A percentile compares a stretch with the other conserved stretches of the same genome.
phyloP scores from a whole-genome alignment of 1,140 invertebrate species.

The Cydia pomonella region DNA sequence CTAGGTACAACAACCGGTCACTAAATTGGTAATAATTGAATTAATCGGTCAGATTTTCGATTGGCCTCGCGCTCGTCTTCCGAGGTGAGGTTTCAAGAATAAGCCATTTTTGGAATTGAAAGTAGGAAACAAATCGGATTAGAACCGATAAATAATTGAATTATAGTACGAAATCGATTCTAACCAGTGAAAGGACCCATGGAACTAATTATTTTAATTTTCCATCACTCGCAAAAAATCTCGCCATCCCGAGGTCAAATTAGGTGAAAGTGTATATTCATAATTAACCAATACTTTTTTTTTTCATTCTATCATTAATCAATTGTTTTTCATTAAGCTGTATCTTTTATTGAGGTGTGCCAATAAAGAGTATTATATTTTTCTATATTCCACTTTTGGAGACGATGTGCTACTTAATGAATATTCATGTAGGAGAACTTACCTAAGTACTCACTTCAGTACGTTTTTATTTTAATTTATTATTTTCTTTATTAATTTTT shows the following conservation, averaged over 20 bases:
- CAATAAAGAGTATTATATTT: too few species aligned
- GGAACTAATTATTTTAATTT: not conserved
- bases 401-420: not conserved
- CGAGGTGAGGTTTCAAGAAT: not conserved
- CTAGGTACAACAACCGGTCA: not conserved
- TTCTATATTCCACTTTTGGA: not conserved
- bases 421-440: too few species aligned
- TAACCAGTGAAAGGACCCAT: not conserved
- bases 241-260: not conserved
- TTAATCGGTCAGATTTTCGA: constrained; percentile 9
- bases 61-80: not conserved
- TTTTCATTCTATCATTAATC: too few species aligned
- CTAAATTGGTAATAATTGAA: constrained; percentile 21
- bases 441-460: too few species aligned
- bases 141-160: not conserved
- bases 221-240: not conserved
- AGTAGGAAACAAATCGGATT: not conserved
- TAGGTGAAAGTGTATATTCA: not conserved
- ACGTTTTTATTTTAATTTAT: too few species aligned
- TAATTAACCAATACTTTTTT: too few species aligned
- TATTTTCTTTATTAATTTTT: too few species aligned
- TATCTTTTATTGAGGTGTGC: too few species aligned
- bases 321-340: too few species aligned
- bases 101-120: not conserved
- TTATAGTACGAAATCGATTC: not conserved